These are phyloP conservation scores for Phyllostomus hastatus DNA, from an alignment of 2,113 vertebrate genomes.

Conservation along the genomic window DNA sequence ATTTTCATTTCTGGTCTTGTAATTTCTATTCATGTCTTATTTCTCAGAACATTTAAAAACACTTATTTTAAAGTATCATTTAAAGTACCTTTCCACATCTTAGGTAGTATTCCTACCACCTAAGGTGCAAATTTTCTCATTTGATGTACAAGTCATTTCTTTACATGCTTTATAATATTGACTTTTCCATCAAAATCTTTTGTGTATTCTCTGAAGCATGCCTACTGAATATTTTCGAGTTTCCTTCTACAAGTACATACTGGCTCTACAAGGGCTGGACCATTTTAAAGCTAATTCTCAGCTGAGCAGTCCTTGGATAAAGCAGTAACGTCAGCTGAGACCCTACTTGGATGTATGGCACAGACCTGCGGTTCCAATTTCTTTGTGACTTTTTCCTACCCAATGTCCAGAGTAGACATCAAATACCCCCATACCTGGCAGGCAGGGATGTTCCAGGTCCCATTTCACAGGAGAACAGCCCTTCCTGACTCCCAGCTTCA, in stretches of 20 bases:
- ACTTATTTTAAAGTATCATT: background rate
- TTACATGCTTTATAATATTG: background rate
- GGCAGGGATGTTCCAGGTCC: background rate
- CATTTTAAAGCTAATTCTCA: background rate
- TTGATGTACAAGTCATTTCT: conserved; percentile 12
- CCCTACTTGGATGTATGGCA: background rate
- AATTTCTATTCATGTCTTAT: background rate
- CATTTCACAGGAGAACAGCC: background rate
- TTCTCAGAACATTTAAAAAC: background rate
- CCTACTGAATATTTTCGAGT: background rate
- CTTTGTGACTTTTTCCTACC: background rate
- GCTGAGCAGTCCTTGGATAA: background rate
- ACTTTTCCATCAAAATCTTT: background rate
- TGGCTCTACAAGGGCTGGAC: background rate
- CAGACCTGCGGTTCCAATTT: background rate
- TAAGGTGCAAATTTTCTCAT: background rate
- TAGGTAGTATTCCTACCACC: background rate
- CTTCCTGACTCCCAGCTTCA: background rate
- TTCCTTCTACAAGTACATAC: background rate
- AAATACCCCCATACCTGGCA: background rate
- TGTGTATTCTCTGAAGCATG: background rate
- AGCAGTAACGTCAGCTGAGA: background rate
- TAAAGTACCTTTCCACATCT: background rate
- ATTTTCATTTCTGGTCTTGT: background rate
- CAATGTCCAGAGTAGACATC: background rate